Conservation (phyloP, 2,113 vertebrate genomes). For the Haemorhous mexicanus region DNA sequence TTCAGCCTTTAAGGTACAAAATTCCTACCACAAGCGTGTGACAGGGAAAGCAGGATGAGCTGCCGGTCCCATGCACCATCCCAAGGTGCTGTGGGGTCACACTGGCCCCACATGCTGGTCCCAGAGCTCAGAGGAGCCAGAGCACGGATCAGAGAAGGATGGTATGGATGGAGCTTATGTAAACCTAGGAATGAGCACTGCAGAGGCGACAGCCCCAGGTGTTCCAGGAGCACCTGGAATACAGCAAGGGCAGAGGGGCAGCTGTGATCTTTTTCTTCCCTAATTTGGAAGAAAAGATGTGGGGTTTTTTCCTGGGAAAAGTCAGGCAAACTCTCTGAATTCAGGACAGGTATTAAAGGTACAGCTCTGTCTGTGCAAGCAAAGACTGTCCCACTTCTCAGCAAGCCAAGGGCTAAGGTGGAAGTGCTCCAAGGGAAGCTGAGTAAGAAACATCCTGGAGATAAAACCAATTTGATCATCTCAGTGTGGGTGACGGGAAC, state of each 20-base stretch:
- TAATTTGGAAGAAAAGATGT: background rate
- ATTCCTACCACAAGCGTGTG: fast-evolving
- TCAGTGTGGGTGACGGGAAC: background rate
- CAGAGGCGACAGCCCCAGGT: background rate
- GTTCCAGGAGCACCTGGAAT: background rate
- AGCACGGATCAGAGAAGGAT: fast-evolving
- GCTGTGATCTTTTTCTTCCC: background rate
- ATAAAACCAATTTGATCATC: background rate
- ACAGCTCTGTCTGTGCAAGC: background rate
- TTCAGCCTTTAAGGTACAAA: background rate
- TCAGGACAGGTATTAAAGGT: fast-evolving
- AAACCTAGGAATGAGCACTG: background rate
- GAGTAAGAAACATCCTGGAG: background rate
- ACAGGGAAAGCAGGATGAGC: fast-evolving
- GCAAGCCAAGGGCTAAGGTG: background rate
- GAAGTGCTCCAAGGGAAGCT: background rate
- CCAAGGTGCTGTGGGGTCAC: background rate
- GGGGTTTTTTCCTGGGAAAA: background rate
- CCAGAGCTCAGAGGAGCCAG: background rate
- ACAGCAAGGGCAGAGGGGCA: background rate
- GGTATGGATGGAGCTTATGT: background rate
- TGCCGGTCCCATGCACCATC: background rate
- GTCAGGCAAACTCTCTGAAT: background rate
- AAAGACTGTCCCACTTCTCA: background rate
- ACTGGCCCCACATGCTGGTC: fast-evolving